Base-by-base conservation (phyloP, 2,888 invertebrate genomes). In the Actias luna region DNA sequence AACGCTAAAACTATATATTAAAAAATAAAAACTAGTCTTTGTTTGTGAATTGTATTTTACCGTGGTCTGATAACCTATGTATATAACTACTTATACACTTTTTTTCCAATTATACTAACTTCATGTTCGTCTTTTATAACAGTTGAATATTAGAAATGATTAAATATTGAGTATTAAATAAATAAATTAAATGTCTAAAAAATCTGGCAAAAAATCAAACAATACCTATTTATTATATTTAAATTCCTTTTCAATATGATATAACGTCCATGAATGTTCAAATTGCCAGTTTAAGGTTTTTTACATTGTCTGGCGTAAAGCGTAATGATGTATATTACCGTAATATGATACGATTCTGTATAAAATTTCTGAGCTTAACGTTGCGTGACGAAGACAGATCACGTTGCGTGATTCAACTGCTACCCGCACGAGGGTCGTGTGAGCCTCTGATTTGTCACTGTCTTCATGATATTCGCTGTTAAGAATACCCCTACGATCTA, bases 371-470 rank as follows among this genome's bases (percentile, higher is more conserved):
- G 29, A 29, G 29, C n/a, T 55, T 55, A 55, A 55, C 25, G 55
- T 55, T 16, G 29, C 55, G 66, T 62, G 71, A 77, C 66, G 72
- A 73, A 78, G 79, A 78, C 60, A 57, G 67, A 78, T 78, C 65
- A 63, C 66, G 60, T 64, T 63, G 64, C 67, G 67, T 71, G 69
- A 73, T 72, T 73, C 29, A 29, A 55, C 29, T 55, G 29, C n/a
- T 29, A 16, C 55, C 46, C 29, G 29, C 29, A 55, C 8, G n/a
- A 16, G 29, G 29, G 29, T 55, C 7, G 29, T 55, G n/a, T 55
- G 29, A 55, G 58, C 35, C 18, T 52, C 52, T 64, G 36, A 65
- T 65, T 65, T 64, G 58, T 65, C 65, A 62, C 52, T 65, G 65
- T 64, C 65, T 7, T 31, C 14, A n/a, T 55, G 29, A 29, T n/a